Evolutionary conservation across 2,113 vertebrate species (phyloP).

Genomic region (Urocolius indicus): DNA sequence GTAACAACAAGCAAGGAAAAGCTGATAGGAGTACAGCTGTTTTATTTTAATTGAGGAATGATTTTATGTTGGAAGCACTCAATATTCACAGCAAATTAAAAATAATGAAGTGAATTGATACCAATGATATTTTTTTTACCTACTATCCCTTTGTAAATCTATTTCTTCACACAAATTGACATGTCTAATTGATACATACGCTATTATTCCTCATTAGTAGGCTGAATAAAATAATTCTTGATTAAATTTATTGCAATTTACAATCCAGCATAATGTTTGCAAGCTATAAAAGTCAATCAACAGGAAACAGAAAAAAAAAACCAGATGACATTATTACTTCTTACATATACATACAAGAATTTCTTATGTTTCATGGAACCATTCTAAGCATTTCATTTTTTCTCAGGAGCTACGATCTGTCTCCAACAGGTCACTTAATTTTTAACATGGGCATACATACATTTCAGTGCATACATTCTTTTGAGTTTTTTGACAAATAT

Average conservation of each 20-base stretch:
- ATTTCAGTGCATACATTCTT: neutral
- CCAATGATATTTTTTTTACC: slow-evolving; percentile 80
- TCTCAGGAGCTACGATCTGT: neutral
- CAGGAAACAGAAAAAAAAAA: slow-evolving; percentile 78
- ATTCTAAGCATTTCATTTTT: neutral
- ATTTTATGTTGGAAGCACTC: slow-evolving; percentile 84
- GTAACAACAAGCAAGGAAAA: slow-evolving; percentile 80
- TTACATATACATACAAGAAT: slow-evolving; percentile 48
- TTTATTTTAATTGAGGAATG: slow-evolving; percentile 83
- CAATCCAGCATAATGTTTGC: slow-evolving; percentile 83
- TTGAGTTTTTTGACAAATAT: slow-evolving; percentile 1
- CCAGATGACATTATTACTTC: slow-evolving; percentile 74
- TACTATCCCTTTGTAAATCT: slow-evolving; percentile 84
- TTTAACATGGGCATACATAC: neutral
- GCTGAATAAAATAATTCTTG: slow-evolving; percentile 86
- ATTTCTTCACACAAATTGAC: slow-evolving; percentile 86
- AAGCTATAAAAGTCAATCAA: slow-evolving; percentile 87
- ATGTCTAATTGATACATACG: slow-evolving; percentile 84
- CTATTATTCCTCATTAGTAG: slow-evolving; percentile 86
- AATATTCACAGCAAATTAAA: slow-evolving; percentile 85
- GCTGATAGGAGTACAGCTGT: slow-evolving; percentile 79
- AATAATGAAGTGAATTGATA: slow-evolving; percentile 86
- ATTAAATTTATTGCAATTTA: slow-evolving; percentile 87
- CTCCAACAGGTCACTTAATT: neutral
- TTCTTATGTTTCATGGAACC: neutral